Evolutionary conservation across 2,888 invertebrate genomes (phyloP), one percentile per base, ranked within the genome.

Genomic region (Therioaphis trifolii): DNA sequence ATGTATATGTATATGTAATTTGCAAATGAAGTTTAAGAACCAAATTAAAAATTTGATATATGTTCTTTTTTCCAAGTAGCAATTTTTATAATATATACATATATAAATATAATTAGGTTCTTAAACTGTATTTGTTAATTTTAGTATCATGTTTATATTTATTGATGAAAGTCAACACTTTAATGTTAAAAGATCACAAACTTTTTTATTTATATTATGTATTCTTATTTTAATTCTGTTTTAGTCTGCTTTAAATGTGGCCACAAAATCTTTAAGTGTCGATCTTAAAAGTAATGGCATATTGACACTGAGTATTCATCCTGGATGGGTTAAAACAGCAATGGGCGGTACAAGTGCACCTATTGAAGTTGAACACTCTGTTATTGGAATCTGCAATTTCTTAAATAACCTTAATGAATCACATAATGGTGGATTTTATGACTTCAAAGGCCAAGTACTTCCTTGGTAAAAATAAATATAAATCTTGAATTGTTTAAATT

Each of bases 321-420:
- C 97, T 0, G 97, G 97, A 2, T 97, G 96, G 97, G 96, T 97
- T 11, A 92, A 93, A 88, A 97, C 97, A 0, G 94, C 93, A 86
- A 94, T 97, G 95, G 97, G 97, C 5, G 96, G 97, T 5, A 89
- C 91, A 58, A 93, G 92, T 86, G 97, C 96, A 0, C 93, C 93
- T 0, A 89, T 96, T 49, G 92, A 93, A 77, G 90, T 95, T 1
- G 91, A 93, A 35, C 91, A 92, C 1, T 93, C 95, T 88, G 91
- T 93, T 7, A 87, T 87, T 0, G 90, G 91, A 24, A 92, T 97
- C 84, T 89, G 96, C 24, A 88, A 91, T 9, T 93, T 94, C 4
- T 88, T 97, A 66, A 87, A 89, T 58, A 89, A 89, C 2, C 89
- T 96, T 9, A 90, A 91, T 40, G 92, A 93, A 86, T 87, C 89